Evolutionary conservation across 2,888 invertebrate genomes (phyloP), one percentile per base, ranked within the genome.

Genomic region (Leptogaster cylindrica): DNA sequence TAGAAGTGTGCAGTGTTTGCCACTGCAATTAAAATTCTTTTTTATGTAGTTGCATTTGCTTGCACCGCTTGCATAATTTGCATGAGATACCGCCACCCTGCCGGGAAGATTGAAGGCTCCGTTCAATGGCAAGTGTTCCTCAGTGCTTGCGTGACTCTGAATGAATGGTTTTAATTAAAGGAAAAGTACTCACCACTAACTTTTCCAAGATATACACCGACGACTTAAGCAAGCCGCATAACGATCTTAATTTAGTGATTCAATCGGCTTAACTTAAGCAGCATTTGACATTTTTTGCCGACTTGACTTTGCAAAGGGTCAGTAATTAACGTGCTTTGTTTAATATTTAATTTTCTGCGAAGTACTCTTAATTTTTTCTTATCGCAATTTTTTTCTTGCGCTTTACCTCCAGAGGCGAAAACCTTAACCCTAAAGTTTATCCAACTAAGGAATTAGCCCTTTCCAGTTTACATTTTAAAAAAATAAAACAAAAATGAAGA

Each of bases 311-410:
- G n/a, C 14, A 27, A 20, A 5, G 10, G 20, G 23, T 39, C 39
- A 39, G 36, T 58, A 58, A 58, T 58, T 58, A 58, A 58, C 58
- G 41, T 58, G 39, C 41, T 58, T 27, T 20, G 23, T 25, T 58
- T 58, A 58, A 58, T 58, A 58, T 58, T 58, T 58, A 58, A 58
- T 58, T 58, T 58, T 58, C 58, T 41, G 58, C 39, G 14, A 58
- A 58, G 58, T 25, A 58, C 58, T 39, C 39, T 58, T 58, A 58
- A 58, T 58, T 58, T 58, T 58, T 58, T 12, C 58, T 41, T 58
- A 39, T 58, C 52, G 14, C 52, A 52, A 58, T 41, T 58, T 58
- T 39, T 41, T 41, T 41, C 23, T 41, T 41, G 14, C 14, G 39
- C 39, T 14, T 12, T 14, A 3, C 14, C 18, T 36, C 23, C 58